Evolutionary conservation across 2,113 vertebrate species (phyloP).

Genomic region (Vimba vimba): DNA sequence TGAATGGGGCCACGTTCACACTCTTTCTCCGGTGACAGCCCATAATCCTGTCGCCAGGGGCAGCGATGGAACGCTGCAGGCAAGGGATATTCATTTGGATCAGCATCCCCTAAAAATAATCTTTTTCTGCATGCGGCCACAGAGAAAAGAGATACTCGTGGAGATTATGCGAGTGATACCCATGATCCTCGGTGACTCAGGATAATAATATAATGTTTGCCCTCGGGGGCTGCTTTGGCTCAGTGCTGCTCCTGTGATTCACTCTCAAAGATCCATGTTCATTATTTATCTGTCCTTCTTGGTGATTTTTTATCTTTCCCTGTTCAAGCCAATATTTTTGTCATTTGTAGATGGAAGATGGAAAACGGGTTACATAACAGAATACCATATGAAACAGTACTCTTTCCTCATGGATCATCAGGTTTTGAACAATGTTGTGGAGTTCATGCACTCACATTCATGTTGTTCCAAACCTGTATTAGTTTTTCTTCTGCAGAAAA

Average conservation of each 20-base stretch:
- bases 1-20: slow-evolving; percentile 51
- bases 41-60: slow-evolving; percentile 65
- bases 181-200: slow-evolving; percentile 16
- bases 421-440: too few species aligned
- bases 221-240: slow-evolving; percentile 42
- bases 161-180: slow-evolving; percentile 42
- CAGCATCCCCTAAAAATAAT: slow-evolving; percentile 57
- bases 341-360: not conserved
- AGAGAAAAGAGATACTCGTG: slow-evolving; percentile 31
- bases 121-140: slow-evolving; percentile 44
- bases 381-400: not conserved
- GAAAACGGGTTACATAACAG: not conserved
- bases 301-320: not conserved
- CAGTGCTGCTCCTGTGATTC: slow-evolving; percentile 15
- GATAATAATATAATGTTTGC: slow-evolving; percentile 33
- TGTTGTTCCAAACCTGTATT: not conserved
- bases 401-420: not conserved
- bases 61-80: slow-evolving; percentile 51
- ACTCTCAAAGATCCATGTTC: slow-evolving; percentile 16
- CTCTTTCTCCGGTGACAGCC: slow-evolving; percentile 49
- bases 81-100: slow-evolving; percentile 59
- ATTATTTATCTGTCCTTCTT: not conserved
- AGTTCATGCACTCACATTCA: not conserved
- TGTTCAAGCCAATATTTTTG: slow-evolving; percentile 2
- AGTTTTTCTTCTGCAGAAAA: not conserved